Conservation (phyloP, 2,113 vertebrate species). For the Microcebus murinus region DNA sequence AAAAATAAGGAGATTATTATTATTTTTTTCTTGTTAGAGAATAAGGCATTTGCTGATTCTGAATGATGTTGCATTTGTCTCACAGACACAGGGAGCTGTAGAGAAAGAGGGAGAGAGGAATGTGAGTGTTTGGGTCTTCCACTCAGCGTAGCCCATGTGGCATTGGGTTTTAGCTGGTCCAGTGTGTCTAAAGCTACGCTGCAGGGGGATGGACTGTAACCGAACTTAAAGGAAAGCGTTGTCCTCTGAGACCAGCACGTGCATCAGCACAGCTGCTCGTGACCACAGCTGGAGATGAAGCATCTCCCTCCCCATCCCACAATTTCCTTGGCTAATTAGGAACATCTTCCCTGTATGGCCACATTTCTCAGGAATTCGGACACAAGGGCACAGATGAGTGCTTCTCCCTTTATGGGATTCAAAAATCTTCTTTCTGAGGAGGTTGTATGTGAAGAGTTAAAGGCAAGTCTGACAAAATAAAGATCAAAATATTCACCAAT, state of each 20-base stretch:
- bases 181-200: not conserved
- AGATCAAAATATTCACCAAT: not conserved
- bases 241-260: not conserved
- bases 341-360: slow-evolving; percentile 18
- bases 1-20: not conserved
- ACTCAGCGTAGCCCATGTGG: not conserved
- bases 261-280: not conserved
- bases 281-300: slow-evolving; percentile 10
- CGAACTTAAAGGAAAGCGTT: not conserved
- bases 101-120: not conserved
- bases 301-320: not conserved
- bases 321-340: slow-evolving; percentile 36
- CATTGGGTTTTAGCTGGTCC: slow-evolving; percentile 49
- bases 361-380: not conserved
- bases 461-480: slow-evolving; percentile 30
- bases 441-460: not conserved
- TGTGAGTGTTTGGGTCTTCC: slow-evolving; percentile 45
- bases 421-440: not conserved
- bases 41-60: not conserved
- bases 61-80: not conserved
- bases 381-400: not conserved
- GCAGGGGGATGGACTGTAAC: not conserved
- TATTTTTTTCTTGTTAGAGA: not conserved
- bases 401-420: slow-evolving; percentile 2
- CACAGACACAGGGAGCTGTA: not conserved